Evolutionary conservation across 2,113 vertebrate species (phyloP), one percentile per base, ranked within the genome.

Genomic region (Syngnathus scovelli): DNA sequence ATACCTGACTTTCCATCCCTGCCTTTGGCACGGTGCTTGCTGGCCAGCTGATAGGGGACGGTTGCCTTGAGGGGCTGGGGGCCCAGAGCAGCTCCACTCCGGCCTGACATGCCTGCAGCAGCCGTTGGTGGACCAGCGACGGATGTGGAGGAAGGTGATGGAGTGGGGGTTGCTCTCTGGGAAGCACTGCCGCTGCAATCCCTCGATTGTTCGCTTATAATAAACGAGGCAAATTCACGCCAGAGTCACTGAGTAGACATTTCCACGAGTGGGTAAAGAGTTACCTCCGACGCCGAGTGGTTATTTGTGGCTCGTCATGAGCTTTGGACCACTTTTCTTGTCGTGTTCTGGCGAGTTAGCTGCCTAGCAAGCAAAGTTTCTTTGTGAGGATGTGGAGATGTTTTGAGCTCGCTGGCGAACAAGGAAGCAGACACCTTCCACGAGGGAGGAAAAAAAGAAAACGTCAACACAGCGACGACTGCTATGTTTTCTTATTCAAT

Each of bases 41-140:
- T 78, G 75, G 91, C 87, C 76, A 95, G 90, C 84, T 93, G 93
- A 76, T 93, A 95, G 65, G 93, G 93, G 51, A 94, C 75, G 4
- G 93, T 94, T 39, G 94, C 93, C 67, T 91, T 91, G 48, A 95
- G 90, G 27, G 93, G 94, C 82, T 94, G 93, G 27, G 83, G 86
- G 78, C 87, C 87, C 56, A 72, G 16, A 51, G 81, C 64, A 13
- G 78, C 71, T 44, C 70, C 72, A 63, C 75, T 69, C 54, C 86
- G 79, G 68, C 84, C 83, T 15, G 87, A 89, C 88, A 90, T 90
- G 46, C 67, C 65, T 63, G 21, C 66, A 58, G 65, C n/a, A 27
- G 46, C 38, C 13, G 44, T 21, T 61, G 70, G 63, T 13, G n/a
- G 55, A 67, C 38, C 78, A 65, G 74, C 64, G 71, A 48, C 21